These are phyloP conservation scores for Drosophila orosa DNA, from an alignment of 1,140 invertebrate species.

Conservation along the genomic window DNA sequence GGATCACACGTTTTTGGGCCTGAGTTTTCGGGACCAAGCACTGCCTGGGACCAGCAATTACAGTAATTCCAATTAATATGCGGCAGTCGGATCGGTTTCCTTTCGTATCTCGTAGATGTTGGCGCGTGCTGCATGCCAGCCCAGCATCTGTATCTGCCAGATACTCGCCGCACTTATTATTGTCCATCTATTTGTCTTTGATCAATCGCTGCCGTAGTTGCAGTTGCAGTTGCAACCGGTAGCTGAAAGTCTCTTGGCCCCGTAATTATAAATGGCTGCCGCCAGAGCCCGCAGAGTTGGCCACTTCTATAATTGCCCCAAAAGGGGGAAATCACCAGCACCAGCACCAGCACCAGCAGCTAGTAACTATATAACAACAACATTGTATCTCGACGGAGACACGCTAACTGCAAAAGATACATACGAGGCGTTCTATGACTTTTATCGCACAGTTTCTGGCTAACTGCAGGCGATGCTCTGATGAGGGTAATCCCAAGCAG, in stretches of 20 bases:
- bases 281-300: slow-evolving; percentile 35
- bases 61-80: slow-evolving; percentile 53
- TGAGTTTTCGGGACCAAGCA: slow-evolving; percentile 23
- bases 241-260: slow-evolving; percentile 35
- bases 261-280: slow-evolving; percentile 45
- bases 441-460: slow-evolving; percentile 47
- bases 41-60: slow-evolving; percentile 27
- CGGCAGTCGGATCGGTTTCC: slow-evolving; percentile 26
- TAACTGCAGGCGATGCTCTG: slow-evolving; percentile 39
- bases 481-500: slow-evolving; percentile 35
- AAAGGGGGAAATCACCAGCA: slow-evolving; percentile 42
- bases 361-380: slow-evolving; percentile 26
- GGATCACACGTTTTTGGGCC: slow-evolving; percentile 28
- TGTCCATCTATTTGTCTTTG: slow-evolving; percentile 51
- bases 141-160: slow-evolving; percentile 25
- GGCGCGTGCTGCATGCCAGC: slow-evolving; percentile 50
- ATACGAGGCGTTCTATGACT: slow-evolving; percentile 40
- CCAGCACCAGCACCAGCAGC: slow-evolving; percentile 7
- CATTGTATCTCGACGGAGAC: slow-evolving; percentile 28
- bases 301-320: slow-evolving; percentile 41
- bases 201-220: slow-evolving; percentile 33
- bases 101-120: slow-evolving; percentile 21
- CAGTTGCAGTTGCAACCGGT: slow-evolving; percentile 31
- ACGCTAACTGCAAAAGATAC: slow-evolving; percentile 39
- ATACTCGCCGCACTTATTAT: slow-evolving; percentile 42